Percentiles rank a stretch among this genome's conserved stretches.
These are phyloP conservation scores for Rhingia campestris DNA, from an alignment of 2,888 invertebrate species.

Conservation along the genomic window DNA sequence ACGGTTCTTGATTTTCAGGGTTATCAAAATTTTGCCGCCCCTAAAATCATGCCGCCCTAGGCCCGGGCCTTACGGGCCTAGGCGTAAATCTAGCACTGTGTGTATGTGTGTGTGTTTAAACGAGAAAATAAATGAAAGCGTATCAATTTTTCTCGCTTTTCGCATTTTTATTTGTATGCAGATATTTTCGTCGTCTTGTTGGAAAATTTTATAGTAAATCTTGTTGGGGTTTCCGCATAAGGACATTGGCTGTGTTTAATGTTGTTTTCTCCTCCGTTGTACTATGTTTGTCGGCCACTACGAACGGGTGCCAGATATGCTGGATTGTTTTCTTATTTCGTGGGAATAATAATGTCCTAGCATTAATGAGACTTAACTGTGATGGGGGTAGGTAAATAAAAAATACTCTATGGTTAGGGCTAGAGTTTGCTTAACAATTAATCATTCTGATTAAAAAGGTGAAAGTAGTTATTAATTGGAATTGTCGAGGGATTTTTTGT, in stretches of 20 bases:
- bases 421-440: too few species aligned
- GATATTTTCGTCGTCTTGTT: conserved; percentile 22
- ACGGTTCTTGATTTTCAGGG: too few species aligned
- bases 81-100: too few species aligned
- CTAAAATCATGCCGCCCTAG: too few species aligned
- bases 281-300: conserved; percentile 39
- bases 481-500: too few species aligned
- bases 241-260: conserved; percentile 34
- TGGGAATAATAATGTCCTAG: conserved; percentile 28
- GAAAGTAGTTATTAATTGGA: too few species aligned
- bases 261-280: conserved; percentile 13
- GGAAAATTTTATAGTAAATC: conserved; percentile 34
- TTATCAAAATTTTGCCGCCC: too few species aligned
- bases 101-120: conserved; percentile 30
- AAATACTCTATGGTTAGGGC: too few species aligned
- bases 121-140: conserved; percentile 54
- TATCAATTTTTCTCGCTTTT: conserved; percentile 36
- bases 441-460: too few species aligned
- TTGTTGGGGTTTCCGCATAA: conserved; percentile 35
- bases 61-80: too few species aligned
- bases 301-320: background rate
- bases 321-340: conserved; percentile 15
- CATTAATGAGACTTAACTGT: conserved; percentile 45
- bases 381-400: conserved; percentile 6
- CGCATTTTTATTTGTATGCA: conserved; percentile 42